These are phyloP conservation scores for Strigops habroptila DNA, from an alignment of 2,113 vertebrate species.

Conservation along the genomic window DNA sequence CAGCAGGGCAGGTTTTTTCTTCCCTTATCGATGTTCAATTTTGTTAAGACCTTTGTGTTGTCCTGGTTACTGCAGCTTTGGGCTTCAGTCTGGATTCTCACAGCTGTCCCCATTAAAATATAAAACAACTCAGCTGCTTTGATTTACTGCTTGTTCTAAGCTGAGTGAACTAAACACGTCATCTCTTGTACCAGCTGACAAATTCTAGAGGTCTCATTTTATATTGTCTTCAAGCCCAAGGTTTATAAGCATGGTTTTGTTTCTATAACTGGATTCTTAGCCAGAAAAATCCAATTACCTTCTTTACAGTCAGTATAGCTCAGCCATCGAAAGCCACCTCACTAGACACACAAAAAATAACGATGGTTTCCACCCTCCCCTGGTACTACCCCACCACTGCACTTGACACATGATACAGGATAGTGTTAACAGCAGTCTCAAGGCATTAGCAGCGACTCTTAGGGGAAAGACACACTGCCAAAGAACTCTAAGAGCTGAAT, in stretches of 20 bases:
- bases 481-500: too few species aligned
- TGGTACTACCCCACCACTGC: too few species aligned
- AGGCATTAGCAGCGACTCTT: neutral
- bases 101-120: constrained; percentile 4
- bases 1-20: neutral
- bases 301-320: neutral
- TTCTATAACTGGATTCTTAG: neutral
- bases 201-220: neutral
- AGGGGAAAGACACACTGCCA: neutral
- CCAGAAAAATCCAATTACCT: neutral
- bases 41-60: constrained; percentile 21
- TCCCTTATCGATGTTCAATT: neutral
- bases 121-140: neutral
- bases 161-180: neutral
- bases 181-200: neutral
- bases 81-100: neutral
- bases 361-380: neutral
- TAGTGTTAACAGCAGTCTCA: neutral
- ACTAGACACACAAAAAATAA: fast-evolving
- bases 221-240: neutral
- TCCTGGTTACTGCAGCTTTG: constrained; percentile 32
- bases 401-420: too few species aligned
- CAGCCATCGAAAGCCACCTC: neutral
- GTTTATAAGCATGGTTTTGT: neutral
- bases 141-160: neutral